Conservation (phyloP, 2,888 invertebrate genomes). For the Orthosia gothica region DNA sequence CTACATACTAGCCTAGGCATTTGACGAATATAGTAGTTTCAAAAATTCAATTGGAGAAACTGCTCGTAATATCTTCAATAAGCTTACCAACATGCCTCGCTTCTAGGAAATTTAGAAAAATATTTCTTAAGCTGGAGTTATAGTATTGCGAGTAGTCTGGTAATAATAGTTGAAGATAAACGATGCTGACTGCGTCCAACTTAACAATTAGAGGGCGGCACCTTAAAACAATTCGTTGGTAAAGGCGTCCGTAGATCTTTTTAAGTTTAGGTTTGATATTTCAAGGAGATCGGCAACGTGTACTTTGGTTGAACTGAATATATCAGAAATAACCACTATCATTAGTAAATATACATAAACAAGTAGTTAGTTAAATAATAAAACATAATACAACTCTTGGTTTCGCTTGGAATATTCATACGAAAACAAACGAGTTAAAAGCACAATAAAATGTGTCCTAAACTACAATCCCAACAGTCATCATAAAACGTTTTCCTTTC, state of each 20-base stretch:
- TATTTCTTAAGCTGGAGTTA: slow-evolving; percentile 11
- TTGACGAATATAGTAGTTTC: not conserved
- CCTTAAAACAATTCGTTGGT: too few species aligned
- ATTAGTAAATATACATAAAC: too few species aligned
- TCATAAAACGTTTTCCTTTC: not conserved
- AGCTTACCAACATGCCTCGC: not conserved
- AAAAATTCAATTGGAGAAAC: slow-evolving; percentile 3
- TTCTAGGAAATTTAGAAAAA: not conserved
- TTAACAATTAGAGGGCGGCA: too few species aligned
- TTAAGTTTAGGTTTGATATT: too few species aligned
- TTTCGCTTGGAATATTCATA: not conserved
- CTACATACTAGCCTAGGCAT: too few species aligned
- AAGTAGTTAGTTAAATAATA: not conserved
- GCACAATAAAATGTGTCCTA: not conserved
- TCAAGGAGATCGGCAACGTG: too few species aligned
- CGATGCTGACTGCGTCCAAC: not conserved
- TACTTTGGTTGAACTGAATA: too few species aligned
- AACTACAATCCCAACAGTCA: not conserved
- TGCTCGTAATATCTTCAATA: not conserved
- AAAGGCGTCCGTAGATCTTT: too few species aligned
- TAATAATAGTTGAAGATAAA: not conserved
- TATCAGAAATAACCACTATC: too few species aligned
- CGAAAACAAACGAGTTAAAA: not conserved
- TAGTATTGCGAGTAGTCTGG: not conserved
- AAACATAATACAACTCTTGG: too few species aligned